Evolutionary conservation across 2,113 vertebrate species (phyloP).

Genomic region (Chunga burmeisteri): DNA sequence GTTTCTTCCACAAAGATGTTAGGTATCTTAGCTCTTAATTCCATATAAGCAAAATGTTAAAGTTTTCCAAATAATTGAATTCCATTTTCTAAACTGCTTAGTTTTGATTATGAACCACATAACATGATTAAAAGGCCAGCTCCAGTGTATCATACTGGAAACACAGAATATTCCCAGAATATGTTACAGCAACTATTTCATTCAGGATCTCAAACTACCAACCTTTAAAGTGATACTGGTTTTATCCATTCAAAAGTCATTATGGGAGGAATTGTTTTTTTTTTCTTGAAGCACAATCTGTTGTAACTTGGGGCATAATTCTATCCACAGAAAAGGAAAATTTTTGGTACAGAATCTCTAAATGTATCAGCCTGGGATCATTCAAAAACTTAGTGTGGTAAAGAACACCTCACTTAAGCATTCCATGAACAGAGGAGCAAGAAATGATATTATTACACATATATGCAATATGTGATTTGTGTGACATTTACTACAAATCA

Average conservation of each 20-base stretch:
- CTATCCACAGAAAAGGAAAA: background rate
- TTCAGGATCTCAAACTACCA: background rate
- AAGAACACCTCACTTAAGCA: background rate
- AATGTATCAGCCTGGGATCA: fast-evolving
- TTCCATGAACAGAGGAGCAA: background rate
- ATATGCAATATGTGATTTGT: background rate
- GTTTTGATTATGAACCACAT: background rate
- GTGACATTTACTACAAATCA: background rate
- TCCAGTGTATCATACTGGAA: background rate
- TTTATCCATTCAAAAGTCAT: background rate
- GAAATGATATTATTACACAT: background rate
- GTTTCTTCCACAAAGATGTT: background rate
- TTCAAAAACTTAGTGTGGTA: background rate
- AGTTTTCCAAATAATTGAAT: background rate
- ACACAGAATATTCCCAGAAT: background rate
- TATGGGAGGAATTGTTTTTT: background rate
- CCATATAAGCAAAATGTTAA: background rate
- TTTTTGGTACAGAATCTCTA: background rate
- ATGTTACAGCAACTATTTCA: background rate
- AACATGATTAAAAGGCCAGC: background rate
- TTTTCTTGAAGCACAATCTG: background rate
- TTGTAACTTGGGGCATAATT: background rate
- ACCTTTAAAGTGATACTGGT: background rate
- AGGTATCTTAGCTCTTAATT: background rate
- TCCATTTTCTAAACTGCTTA: background rate